Evolutionary conservation across 1,140 invertebrate species (phyloP), one percentile per base, ranked within the genome.

Genomic region (Lepidurus arcticus): DNA sequence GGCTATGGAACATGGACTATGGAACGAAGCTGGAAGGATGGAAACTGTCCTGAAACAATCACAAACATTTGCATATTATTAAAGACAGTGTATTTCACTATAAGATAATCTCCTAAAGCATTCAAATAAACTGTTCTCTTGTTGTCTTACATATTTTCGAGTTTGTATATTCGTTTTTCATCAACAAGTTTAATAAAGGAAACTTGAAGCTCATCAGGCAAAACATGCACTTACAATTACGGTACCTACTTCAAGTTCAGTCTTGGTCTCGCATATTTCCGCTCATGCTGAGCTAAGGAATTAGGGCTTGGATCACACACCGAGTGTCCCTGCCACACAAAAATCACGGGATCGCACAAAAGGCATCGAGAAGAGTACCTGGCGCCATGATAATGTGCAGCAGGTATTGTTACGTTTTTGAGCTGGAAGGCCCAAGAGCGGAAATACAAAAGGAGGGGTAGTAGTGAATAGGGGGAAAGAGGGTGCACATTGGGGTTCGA

Each of bases 221-320:
- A 21, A 0, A 65, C 0, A 65, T 21, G 47, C 10, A 65, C 6
- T 21, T 10, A 3, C 26, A 26, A 26, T 13, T 65, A 11, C 47
- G 13, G 47, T 65, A 65, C 21, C 13, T 21, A 21, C 53, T 65
- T 65, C 21, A 13, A 21, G n/a, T 0, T 21, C n/a, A 21, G 16
- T n/a, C 53, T n/a, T 65, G n/a, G n/a, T 65, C 53, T 65, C 53
- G 53, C 53, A 65, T 65, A 21, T 65, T 65, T 65, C 53, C 53
- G 53, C 53, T 65, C 53, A 65, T n/a, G 53, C 53, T 65, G n/a
- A 7, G 53, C 6, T 21, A 65, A 65, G 21, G 53, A 65, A 65
- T 65, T 65, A 21, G 53, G 53, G 13, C n/a, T n/a, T 65, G 53
- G 16, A n/a, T n/a, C 53, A 65, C 8, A 65, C 53, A 65, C 21